Conservation (phyloP, 2,888 invertebrate species). For the Oligia strigilis region DNA sequence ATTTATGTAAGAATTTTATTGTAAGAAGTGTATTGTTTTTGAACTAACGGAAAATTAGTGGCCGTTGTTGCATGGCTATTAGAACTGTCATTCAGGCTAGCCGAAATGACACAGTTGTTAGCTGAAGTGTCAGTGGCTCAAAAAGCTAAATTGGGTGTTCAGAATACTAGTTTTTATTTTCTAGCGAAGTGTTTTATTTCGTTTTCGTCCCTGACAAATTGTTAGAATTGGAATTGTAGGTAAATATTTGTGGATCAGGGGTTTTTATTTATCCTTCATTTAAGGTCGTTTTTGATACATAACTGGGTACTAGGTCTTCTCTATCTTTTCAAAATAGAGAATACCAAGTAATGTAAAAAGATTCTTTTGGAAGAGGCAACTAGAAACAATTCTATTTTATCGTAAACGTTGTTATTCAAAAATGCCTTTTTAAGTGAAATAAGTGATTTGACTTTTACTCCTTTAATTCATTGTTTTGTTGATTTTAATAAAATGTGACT, state of each 20-base stretch:
- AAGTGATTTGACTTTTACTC: neutral
- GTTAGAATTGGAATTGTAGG: neutral
- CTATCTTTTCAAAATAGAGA: neutral
- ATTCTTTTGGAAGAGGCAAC: too few relatives aligned
- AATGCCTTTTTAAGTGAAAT: too few relatives aligned
- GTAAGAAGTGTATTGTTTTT: slow-evolving; percentile 51
- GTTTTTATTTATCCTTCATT: neutral
- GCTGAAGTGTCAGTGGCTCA: slow-evolving; percentile 21
- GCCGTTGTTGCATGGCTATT: slow-evolving; percentile 40
- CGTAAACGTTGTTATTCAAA: neutral
- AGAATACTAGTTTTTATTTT: neutral
- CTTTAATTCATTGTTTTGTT: neutral
- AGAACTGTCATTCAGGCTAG: slow-evolving; percentile 35
- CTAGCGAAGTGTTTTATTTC: neutral
- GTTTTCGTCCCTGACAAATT: neutral
- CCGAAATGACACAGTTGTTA: slow-evolving; percentile 31
- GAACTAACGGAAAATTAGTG: slow-evolving; percentile 50
- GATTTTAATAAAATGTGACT: neutral
- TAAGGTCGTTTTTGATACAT: neutral
- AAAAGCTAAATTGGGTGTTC: neutral
- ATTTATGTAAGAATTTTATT: slow-evolving; percentile 42
- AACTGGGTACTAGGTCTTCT: accelerated
- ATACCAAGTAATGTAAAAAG: too few relatives aligned
- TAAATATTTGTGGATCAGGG: neutral
- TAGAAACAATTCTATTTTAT: neutral